A percentile compares a stretch with the other conserved stretches of the same genome.
Conservation (phyloP, 2,113 vertebrate species). For the Actenoides hombroni region DNA sequence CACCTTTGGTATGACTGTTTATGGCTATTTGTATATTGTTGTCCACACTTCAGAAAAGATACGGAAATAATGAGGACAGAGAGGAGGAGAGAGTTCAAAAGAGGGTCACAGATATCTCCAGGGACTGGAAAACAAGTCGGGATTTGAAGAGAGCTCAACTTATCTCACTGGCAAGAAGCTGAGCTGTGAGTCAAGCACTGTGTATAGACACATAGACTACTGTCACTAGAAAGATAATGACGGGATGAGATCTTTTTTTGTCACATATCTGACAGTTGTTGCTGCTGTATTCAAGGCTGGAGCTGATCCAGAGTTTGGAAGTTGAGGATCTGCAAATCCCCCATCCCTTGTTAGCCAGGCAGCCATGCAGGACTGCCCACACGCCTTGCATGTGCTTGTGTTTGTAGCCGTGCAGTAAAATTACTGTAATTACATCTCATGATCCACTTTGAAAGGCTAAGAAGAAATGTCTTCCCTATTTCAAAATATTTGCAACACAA, state of each 20-base stretch:
- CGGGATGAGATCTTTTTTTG: neutral
- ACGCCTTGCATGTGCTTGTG: neutral
- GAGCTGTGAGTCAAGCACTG: neutral
- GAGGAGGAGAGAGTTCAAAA: neutral
- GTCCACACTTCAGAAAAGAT: neutral
- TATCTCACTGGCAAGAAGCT: neutral
- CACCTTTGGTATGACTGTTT: neutral
- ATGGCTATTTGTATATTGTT: neutral
- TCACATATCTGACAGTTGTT: neutral
- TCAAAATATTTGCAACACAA: conserved; percentile 39
- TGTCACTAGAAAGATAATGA: neutral
- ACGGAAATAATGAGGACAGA: neutral
- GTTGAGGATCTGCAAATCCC: neutral
- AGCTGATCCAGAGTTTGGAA: neutral
- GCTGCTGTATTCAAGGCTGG: neutral
- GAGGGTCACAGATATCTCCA: neutral
- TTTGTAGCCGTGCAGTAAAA: conserved; percentile 8
- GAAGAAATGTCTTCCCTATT: neutral
- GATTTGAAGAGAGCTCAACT: neutral
- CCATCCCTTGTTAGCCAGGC: neutral
- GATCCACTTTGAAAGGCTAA: conserved; percentile 1
- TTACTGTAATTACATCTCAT: conserved; percentile 17
- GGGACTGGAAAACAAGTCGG: neutral
- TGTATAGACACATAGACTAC: neutral
- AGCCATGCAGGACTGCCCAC: neutral